phyloP scores from a whole-genome alignment of 2,797 vertebrate genomes.

The Loris lydekkerianus region DNA sequence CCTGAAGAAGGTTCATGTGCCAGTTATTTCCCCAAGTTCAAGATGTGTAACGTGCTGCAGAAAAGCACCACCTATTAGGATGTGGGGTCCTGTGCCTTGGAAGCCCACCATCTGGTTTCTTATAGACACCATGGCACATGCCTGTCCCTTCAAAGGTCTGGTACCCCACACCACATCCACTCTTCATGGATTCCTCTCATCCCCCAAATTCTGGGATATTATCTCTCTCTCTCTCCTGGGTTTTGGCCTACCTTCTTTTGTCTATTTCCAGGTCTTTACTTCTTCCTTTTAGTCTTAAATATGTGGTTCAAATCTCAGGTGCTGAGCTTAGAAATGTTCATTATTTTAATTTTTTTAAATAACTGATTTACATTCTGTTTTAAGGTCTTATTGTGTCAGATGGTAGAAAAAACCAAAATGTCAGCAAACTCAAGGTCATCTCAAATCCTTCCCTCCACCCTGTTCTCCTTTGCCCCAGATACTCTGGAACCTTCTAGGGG shows the following conservation, averaged over 20 bases:
- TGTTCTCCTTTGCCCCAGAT: not conserved
- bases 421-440: not conserved
- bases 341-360: constrained; percentile 19
- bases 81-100: not conserved
- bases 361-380: not conserved
- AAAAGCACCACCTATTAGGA: not conserved
- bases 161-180: not conserved
- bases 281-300: constrained; percentile 20
- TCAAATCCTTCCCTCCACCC: not conserved
- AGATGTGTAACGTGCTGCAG: not conserved
- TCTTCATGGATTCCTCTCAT: not conserved
- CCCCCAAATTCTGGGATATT: not conserved
- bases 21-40: not conserved
- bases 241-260: not conserved
- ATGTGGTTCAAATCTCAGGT: not conserved
- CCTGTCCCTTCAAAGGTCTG: not conserved
- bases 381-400: not conserved
- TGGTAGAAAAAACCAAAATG: not conserved
- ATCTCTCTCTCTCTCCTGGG: not conserved
- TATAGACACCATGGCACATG: not conserved
- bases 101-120: not conserved
- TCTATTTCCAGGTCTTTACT: not conserved
- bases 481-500: not conserved
- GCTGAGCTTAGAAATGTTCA: not conserved
- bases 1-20: rapidly evolving